Percentiles rank a stretch among this genome's conserved stretches.
Evolutionary conservation across 2,113 vertebrate species (phyloP).

Genomic region (Gymnogyps californianus): DNA sequence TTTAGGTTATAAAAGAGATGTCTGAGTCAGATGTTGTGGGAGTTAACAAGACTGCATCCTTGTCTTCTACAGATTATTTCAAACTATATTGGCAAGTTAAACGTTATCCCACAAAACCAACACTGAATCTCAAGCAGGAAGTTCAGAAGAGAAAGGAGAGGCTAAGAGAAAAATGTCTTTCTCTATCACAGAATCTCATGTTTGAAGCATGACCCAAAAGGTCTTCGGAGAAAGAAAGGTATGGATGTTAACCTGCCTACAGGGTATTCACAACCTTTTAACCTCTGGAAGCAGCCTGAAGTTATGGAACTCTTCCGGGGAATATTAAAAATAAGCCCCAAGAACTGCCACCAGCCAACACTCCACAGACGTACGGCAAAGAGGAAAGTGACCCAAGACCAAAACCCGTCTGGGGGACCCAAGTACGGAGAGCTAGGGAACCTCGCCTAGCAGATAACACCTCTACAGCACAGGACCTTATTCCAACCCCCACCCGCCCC

Average conservation of each 20-base stretch:
- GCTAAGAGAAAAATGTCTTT: neutral
- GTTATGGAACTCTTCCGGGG: neutral
- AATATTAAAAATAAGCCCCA: neutral
- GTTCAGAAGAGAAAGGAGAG: neutral
- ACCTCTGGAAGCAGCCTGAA: neutral
- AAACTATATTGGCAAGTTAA: neutral
- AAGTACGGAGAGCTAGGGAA: too few species aligned
- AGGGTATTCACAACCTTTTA: neutral
- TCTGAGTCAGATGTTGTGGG: slow-evolving; percentile 23
- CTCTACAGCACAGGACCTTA: neutral
- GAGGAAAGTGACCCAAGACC: fast-evolving
- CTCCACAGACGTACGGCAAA: neutral
- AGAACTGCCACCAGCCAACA: neutral
- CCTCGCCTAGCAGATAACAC: neutral
- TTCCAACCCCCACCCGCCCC: too few species aligned
- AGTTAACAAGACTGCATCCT: slow-evolving; percentile 5
- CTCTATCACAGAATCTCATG: neutral
- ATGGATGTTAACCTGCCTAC: neutral
- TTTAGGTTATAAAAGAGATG: slow-evolving; percentile 18
- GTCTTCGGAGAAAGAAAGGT: neutral
- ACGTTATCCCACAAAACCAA: neutral
- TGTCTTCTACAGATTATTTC: neutral
- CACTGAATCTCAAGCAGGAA: neutral
- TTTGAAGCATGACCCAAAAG: neutral
- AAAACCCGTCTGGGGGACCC: neutral